Percentiles rank a stretch among this genome's conserved stretches.
Evolutionary conservation across 2,888 invertebrate genomes (phyloP).

Genomic region (Tetrapedia diversipes): DNA sequence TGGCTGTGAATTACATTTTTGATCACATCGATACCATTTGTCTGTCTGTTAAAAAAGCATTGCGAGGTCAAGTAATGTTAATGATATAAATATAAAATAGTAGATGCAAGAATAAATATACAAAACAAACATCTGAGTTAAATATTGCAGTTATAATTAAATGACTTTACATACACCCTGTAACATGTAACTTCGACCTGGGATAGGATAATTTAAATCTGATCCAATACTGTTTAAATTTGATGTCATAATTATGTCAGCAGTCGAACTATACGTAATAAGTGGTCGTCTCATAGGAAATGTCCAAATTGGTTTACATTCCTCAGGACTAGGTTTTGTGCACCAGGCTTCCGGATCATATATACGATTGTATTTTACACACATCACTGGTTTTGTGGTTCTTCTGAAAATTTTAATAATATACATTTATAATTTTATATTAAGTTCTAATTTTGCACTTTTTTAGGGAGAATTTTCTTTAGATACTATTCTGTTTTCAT

Average conservation of each 20-base stretch:
- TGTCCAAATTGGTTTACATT: conserved; percentile 76
- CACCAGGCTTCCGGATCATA: conserved; percentile 75
- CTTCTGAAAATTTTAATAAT: conserved; percentile 44
- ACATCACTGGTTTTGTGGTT: conserved; percentile 53
- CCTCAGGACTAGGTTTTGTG: conserved; percentile 74
- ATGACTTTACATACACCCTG: conserved; percentile 71
- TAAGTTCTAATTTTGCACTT: background rate
- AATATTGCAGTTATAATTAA: background rate
- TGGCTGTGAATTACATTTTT: conserved; percentile 71
- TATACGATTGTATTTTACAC: conserved; percentile 71
- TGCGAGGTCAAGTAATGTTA: too few relatives aligned
- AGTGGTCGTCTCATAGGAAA: conserved; percentile 74
- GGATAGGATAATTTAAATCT: conserved; percentile 70
- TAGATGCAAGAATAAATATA: too few relatives aligned
- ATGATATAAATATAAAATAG: too few relatives aligned
- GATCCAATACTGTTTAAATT: conserved; percentile 62
- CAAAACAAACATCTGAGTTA: background rate
- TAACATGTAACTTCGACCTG: conserved; percentile 70
- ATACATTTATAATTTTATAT: background rate
- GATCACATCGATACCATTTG: conserved; percentile 73
- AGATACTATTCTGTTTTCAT: background rate
- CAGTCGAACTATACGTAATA: conserved; percentile 73
- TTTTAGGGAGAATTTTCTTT: background rate
- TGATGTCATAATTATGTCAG: conserved; percentile 65
- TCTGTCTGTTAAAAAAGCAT: conserved; percentile 62